Percentiles rank a stretch among this genome's conserved stretches.
phyloP scores from a whole-genome alignment of 2,113 vertebrate genomes.

The Promerops cafer region DNA sequence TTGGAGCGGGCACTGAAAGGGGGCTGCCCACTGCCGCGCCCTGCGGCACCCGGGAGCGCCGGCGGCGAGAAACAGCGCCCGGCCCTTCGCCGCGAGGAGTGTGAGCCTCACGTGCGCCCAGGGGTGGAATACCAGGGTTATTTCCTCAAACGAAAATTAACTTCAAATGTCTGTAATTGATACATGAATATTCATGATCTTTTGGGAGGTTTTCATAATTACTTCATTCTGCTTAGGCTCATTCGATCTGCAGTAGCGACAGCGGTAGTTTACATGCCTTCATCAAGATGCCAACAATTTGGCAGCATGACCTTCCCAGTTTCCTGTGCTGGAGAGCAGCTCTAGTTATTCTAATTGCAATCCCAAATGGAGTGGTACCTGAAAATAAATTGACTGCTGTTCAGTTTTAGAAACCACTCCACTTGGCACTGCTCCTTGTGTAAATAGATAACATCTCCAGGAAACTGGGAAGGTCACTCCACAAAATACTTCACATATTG shows the following conservation, averaged over 20 bases:
- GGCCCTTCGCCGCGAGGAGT: background rate
- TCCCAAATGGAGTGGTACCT: constrained; percentile 36
- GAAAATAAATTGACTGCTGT: constrained; percentile 30
- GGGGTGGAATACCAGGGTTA: background rate
- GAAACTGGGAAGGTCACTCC: background rate
- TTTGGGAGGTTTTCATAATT: constrained; percentile 17
- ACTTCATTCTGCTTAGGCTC: constrained; percentile 14
- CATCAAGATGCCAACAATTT: constrained; percentile 21
- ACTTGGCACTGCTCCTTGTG: background rate
- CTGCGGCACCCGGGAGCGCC: rapidly evolving
- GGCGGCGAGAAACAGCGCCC: background rate
- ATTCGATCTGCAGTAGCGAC: background rate
- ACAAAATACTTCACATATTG: background rate
- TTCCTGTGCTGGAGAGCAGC: constrained; percentile 26
- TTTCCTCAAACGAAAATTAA: background rate
- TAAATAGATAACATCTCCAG: background rate
- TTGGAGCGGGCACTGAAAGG: background rate
- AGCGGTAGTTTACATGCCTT: background rate
- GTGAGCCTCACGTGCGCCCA: background rate
- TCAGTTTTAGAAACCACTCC: background rate
- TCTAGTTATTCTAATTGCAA: constrained; percentile 32
- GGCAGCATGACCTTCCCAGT: background rate
- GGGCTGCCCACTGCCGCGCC: background rate
- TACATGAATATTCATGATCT: constrained; percentile 14
- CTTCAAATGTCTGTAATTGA: constrained; percentile 1